These are phyloP conservation scores for Lingula anatina DNA, from an alignment of 2,888 invertebrate species.

Conservation along the genomic window DNA sequence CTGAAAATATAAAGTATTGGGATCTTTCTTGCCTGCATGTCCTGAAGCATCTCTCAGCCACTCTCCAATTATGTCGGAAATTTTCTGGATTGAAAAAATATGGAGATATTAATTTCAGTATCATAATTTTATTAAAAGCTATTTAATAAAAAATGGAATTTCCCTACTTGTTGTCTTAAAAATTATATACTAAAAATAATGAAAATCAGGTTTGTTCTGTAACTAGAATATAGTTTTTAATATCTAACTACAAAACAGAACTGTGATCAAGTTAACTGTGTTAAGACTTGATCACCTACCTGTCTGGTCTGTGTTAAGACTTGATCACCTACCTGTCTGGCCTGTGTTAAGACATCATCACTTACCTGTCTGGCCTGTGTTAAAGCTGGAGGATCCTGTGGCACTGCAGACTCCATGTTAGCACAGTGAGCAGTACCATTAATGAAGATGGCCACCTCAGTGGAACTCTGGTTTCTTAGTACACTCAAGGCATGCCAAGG, in stretches of 20 bases:
- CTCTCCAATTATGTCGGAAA: slow-evolving; percentile 8
- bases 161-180: neutral
- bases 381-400: slow-evolving; percentile 14
- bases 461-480: slow-evolving; percentile 12
- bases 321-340: no score
- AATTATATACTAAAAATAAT: no score
- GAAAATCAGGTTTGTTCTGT: no score
- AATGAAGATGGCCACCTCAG: slow-evolving; percentile 23
- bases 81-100: slow-evolving; percentile 9
- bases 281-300: neutral
- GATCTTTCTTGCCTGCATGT: no score
- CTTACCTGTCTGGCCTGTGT: slow-evolving; percentile 20
- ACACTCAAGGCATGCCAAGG: slow-evolving; percentile 34
- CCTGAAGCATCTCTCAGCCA: slow-evolving; percentile 11
- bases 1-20: no score
- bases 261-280: no score
- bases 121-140: slow-evolving; percentile 5
- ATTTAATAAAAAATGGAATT: slow-evolving; percentile 1
- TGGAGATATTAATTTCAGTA: neutral
- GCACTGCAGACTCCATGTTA: slow-evolving; percentile 15
- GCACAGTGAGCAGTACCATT: slow-evolving; percentile 31
- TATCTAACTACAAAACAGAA: neutral
- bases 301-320: no score
- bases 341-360: slow-evolving; percentile 9
- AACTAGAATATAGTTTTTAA: no score